Percentiles rank a stretch among this genome's conserved stretches.
Evolutionary conservation across 1,140 invertebrate species (phyloP).

Genomic region (roundworm (Caenorhabditis elegans)): WBcel235 BX284605.5:15655001-15655500

Average conservation of each 20-base stretch:
- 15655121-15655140: background rate
- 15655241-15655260: slow-evolving; percentile 83
- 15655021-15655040: background rate
- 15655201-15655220: slow-evolving; percentile 85
- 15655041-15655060: background rate
- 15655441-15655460: too few species aligned
- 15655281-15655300: background rate
- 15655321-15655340: too few species aligned
- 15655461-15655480: too few species aligned
- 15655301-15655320: background rate
- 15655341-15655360: too few species aligned
- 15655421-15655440: too few species aligned
- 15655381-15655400: too few species aligned
- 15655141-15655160: slow-evolving; percentile 74
- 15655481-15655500: too few species aligned
- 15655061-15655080: background rate
- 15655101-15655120: background rate
- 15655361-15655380: too few species aligned
- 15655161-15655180: slow-evolving; percentile 72
- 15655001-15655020: background rate
- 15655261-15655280: slow-evolving; percentile 71
- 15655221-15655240: slow-evolving; percentile 75
- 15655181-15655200: slow-evolving; percentile 74
- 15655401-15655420: too few species aligned
- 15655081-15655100: background rate